These are phyloP conservation scores for Peromyscus polionotus DNA, from an alignment of 2,113 vertebrate genomes.

Conservation along the genomic window DNA sequence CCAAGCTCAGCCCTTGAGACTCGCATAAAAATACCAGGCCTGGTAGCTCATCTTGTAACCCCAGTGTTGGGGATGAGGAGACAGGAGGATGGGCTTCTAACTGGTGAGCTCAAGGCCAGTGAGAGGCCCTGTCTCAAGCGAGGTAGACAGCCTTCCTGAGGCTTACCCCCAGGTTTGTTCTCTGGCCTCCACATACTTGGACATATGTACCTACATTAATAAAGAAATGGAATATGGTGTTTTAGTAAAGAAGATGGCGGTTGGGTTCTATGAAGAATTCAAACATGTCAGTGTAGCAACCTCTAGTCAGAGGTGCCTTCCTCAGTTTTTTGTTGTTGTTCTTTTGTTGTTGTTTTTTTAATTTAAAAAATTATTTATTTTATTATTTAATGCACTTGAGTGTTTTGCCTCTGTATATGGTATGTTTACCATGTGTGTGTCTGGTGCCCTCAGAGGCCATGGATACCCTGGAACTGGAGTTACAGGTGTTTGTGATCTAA, in stretches of 20 bases:
- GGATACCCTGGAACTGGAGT: not conserved
- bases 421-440: not conserved
- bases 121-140: not conserved
- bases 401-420: not conserved
- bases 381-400: not conserved
- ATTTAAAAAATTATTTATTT: not conserved
- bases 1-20: not conserved
- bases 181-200: not conserved
- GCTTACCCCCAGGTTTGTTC: not conserved
- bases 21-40: not conserved
- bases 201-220: not conserved
- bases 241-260: not conserved
- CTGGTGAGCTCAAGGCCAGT: not conserved
- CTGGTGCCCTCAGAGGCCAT: not conserved
- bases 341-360: not conserved
- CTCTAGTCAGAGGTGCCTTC: not conserved
- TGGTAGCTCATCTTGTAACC: no score
- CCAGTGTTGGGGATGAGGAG: no score
- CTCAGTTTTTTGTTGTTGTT: not conserved
- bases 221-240: not conserved
- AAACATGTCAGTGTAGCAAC: not conserved
- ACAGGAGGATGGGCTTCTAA: not conserved
- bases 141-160: not conserved
- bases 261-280: not conserved
- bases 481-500: not conserved